Percentiles rank a stretch among this genome's conserved stretches.
phyloP scores from a whole-genome alignment of 2,888 invertebrate species.

The Bhutanitis thaidina region DNA sequence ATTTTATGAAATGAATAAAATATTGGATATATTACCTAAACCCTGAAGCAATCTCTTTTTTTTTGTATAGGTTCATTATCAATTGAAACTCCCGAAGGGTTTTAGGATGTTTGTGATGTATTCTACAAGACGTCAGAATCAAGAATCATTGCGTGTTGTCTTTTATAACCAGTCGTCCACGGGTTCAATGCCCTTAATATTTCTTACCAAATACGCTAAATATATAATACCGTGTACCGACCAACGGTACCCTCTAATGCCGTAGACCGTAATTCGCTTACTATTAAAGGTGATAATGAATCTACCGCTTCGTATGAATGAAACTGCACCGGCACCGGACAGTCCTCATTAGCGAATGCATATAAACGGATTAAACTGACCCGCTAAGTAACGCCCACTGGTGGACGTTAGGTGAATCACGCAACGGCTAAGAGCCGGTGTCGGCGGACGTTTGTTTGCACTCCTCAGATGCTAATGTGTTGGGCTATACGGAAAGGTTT shows the following conservation, averaged over 20 bases:
- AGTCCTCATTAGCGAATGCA: constrained; percentile 1
- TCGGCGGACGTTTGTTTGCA: neutral
- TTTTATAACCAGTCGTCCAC: too few relatives aligned
- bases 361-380: constrained; percentile 1
- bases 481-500: neutral
- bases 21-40: too few relatives aligned
- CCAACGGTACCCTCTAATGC: neutral
- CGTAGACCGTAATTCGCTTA: constrained; percentile 1
- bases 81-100: too few relatives aligned
- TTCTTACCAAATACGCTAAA: too few relatives aligned
- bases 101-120: too few relatives aligned
- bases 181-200: too few relatives aligned
- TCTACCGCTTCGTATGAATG: neutral
- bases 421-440: neutral
- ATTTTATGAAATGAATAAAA: too few relatives aligned
- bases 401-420: neutral
- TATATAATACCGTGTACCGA: neutral
- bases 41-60: too few relatives aligned
- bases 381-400: constrained; percentile 9
- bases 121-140: too few relatives aligned
- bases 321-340: neutral
- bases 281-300: constrained; percentile 1
- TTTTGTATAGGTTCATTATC: too few relatives aligned
- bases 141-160: too few relatives aligned
- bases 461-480: neutral